phyloP scores from a whole-genome alignment of 2,797 vertebrate genomes.

The Hozukius guyotensis region DNA sequence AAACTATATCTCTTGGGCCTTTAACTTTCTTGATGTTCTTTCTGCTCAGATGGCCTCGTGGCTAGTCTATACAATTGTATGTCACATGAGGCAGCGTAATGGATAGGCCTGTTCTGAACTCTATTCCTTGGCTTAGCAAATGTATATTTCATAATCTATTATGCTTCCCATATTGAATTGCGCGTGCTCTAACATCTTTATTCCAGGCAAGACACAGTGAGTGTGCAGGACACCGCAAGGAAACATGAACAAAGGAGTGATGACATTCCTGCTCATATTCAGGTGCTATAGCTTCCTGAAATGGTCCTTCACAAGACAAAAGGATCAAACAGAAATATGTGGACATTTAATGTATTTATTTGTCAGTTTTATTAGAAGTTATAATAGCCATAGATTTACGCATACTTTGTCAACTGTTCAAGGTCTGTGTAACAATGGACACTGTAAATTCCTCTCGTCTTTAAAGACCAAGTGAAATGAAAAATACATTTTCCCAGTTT shows the following conservation, averaged over 20 bases:
- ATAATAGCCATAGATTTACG: background rate
- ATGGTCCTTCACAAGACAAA: background rate
- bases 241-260: background rate
- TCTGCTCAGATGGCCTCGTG: conserved; percentile 1
- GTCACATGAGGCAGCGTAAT: conserved; percentile 41
- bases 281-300: background rate
- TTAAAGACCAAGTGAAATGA: background rate
- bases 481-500: background rate
- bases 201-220: background rate
- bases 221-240: background rate
- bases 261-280: background rate
- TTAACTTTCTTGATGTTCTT: background rate
- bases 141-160: conserved; percentile 42
- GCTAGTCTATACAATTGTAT: conserved; percentile 7
- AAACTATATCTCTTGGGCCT: background rate
- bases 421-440: background rate
- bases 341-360: background rate
- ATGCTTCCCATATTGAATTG: conserved; percentile 33
- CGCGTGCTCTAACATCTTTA: background rate
- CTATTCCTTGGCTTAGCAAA: conserved; percentile 29
- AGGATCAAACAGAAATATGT: background rate
- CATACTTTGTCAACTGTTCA: background rate
- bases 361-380: background rate
- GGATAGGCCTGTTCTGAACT: conserved; percentile 29
- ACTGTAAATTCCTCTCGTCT: background rate